phyloP scores from a whole-genome alignment of 1,140 invertebrate genomes.

The Aporrectodea caliginosa region DNA sequence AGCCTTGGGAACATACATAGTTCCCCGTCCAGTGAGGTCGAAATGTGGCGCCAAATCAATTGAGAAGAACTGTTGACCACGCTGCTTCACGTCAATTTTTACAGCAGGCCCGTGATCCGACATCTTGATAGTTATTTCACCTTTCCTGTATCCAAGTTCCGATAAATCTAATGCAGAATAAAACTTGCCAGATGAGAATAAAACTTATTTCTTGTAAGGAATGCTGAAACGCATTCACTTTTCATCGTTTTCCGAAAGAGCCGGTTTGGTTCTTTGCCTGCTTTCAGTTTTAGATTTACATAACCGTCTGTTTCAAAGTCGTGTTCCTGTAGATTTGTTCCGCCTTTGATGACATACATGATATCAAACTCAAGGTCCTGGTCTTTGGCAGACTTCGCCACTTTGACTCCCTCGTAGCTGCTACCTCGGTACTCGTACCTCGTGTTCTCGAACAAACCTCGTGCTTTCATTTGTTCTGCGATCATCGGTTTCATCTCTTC shows the following conservation, averaged over 20 bases:
- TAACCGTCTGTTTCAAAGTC: neutral
- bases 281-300: neutral
- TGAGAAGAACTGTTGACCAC: neutral
- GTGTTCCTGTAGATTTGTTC: neutral
- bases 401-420: conserved; percentile 10
- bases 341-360: neutral
- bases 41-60: neutral
- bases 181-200: neutral
- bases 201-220: neutral
- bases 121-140: neutral
- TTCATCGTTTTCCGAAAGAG: neutral
- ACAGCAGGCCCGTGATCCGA: neutral
- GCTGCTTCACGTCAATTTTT: neutral
- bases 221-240: neutral
- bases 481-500: neutral
- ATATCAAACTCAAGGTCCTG: conserved; percentile 13
- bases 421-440: conserved; percentile 4
- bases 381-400: neutral
- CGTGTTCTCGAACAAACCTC: neutral
- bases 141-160: neutral
- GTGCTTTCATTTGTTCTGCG: neutral
- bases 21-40: neutral
- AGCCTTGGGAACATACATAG: neutral
- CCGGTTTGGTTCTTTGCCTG: neutral
- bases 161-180: no score